phyloP scores from a whole-genome alignment of 2,888 invertebrate species.

The Escarpia spicata region DNA sequence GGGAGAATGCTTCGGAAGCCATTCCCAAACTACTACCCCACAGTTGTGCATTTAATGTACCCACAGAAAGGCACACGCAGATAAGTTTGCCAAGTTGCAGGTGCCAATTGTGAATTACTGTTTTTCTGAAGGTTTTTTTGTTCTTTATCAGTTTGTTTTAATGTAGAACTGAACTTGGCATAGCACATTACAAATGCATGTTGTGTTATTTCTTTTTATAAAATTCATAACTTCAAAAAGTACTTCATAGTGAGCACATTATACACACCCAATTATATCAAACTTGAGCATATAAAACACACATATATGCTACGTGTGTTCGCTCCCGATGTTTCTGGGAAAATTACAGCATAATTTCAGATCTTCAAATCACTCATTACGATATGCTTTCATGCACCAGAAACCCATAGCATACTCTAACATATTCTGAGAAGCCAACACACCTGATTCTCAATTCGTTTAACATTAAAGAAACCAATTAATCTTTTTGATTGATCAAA shows the following conservation, averaged over 20 bases:
- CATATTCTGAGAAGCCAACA: neutral
- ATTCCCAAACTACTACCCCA: neutral
- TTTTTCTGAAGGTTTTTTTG: too few species aligned
- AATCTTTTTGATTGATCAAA: neutral
- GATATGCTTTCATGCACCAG: neutral
- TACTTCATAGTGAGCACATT: too few species aligned
- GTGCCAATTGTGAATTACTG: neutral
- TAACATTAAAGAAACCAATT: neutral
- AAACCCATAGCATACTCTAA: neutral
- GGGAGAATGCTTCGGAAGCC: neutral
- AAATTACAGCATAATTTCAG: neutral
- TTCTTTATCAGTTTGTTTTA: too few species aligned
- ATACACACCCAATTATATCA: neutral
- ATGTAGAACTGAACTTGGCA: too few species aligned
- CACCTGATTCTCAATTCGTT: neutral
- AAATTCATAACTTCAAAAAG: too few species aligned
- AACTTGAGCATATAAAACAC: neutral
- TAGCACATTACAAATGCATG: too few species aligned
- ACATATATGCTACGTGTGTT: too few species aligned
- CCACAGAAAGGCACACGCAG: neutral
- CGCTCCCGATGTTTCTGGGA: neutral
- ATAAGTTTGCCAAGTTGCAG: neutral
- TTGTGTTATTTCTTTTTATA: too few species aligned
- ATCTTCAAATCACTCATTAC: neutral
- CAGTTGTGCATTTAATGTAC: neutral